A percentile compares a stretch with the other conserved stretches of the same genome.
These are phyloP conservation scores for Mesitornis unicolor DNA, from an alignment of 2,113 vertebrate genomes.

Conservation along the genomic window DNA sequence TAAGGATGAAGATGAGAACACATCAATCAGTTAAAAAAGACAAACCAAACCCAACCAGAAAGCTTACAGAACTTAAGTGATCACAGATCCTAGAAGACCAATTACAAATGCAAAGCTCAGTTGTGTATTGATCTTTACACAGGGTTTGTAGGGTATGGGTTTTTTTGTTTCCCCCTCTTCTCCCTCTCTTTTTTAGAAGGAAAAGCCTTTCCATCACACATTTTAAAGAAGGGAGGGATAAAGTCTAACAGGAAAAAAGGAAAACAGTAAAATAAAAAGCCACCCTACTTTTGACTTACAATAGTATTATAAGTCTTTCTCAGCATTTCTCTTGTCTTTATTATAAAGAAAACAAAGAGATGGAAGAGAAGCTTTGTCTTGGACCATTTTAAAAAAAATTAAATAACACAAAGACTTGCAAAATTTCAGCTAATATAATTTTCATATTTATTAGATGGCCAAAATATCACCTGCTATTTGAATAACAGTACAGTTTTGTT, in stretches of 20 bases:
- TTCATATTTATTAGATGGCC: neutral
- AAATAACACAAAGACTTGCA: neutral
- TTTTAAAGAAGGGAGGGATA: neutral
- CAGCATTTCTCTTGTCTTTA: neutral
- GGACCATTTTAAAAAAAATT: neutral
- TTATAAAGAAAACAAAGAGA: neutral
- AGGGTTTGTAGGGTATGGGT: neutral
- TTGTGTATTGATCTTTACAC: neutral
- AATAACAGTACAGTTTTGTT: neutral
- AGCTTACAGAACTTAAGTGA: neutral
- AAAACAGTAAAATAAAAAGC: neutral
- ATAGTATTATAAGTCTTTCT: neutral
- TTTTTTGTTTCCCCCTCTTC: too few species aligned
- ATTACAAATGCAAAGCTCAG: neutral
- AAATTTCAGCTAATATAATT: neutral
- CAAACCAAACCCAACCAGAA: neutral
- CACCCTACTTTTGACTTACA: neutral
- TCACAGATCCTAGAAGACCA: neutral
- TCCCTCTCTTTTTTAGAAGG: fast-evolving
- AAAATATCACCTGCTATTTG: neutral
- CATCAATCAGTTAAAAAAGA: neutral
- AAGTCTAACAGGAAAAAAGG: neutral
- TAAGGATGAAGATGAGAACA: neutral
- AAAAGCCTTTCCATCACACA: neutral
- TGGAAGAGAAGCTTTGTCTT: neutral